Base-by-base conservation (phyloP, 2,797 vertebrate species). In the Poecilia gillii region DNA sequence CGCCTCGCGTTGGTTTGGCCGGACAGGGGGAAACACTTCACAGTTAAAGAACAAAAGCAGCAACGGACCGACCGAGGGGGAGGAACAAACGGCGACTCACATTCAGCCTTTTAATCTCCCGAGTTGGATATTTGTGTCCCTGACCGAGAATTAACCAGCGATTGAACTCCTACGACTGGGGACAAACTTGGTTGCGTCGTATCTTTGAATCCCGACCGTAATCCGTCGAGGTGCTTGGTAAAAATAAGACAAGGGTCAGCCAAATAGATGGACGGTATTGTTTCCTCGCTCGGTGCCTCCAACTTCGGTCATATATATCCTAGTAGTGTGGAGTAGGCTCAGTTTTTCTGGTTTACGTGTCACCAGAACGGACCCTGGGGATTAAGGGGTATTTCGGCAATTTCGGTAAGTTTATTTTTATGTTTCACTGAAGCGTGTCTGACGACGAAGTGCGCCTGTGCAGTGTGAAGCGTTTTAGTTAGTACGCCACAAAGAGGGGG, bases 1-100 rank as follows among this genome's bases (percentile, higher is more conserved):
- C 91, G 95, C 95, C 94, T 95, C 92, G 94, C 95, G 91, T 94
- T 92, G 94, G 88, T 94, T 91, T 94, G 95, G 90, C 94, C 95
- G 95, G 95, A 96, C 95, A 93, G 94, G 90, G 92, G 92, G 90
- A 93, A 94, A 94, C 93, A 95, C 95, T 95, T 95, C 92, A 92
- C 94, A 91, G 94, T 94, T 89, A 82, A 88, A 94, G 95, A 96
- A 96, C 95, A 96, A 96, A 96, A 95, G 95, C 95, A 90, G 90
- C 92, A 83, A 90, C 94, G 94, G 92, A 88, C 87, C 84, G 87
- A 90, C 85, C 73, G 91, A 71, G 79, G 76, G 86, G 64, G 83
- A 80, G 85, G 81, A 86, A 88, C 88, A 81, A 87, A 80, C 87
- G 77, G 84, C 82, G 87, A 82, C 84, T 77, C 87, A 3, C 16